Evolutionary conservation across 1,140 invertebrate genomes (phyloP).

Genomic region (Holotrichia oblita): DNA sequence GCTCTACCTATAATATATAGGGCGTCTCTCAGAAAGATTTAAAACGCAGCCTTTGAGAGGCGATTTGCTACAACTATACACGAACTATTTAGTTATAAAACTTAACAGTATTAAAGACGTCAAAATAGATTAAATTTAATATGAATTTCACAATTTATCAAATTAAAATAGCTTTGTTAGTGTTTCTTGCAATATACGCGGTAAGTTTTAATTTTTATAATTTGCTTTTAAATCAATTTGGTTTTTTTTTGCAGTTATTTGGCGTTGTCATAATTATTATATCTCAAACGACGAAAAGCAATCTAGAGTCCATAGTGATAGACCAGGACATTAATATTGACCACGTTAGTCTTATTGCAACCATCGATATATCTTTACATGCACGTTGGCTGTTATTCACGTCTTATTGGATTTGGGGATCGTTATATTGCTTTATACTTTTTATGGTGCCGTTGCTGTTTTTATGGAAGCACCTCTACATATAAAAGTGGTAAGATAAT

Average conservation of each 20-base stretch:
- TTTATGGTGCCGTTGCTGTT: neutral
- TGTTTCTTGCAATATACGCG: neutral
- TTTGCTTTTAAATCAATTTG: neutral
- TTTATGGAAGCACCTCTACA: neutral
- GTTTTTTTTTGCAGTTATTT: neutral
- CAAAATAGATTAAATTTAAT: too few relatives aligned
- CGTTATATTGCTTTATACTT: neutral
- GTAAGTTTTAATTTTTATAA: neutral
- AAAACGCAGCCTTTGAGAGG: too few relatives aligned
- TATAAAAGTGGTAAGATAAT: slow-evolving; percentile 13
- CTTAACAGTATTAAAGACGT: too few relatives aligned
- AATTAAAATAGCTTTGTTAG: neutral
- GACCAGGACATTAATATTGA: neutral
- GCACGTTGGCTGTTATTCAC: neutral
- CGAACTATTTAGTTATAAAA: too few relatives aligned
- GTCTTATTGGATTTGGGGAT: neutral
- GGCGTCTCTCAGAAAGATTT: too few relatives aligned
- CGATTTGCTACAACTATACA: too few relatives aligned
- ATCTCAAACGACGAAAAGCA: neutral
- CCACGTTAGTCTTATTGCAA: neutral
- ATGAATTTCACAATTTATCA: slow-evolving; percentile 24
- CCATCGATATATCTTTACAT: neutral
- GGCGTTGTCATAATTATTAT: neutral
- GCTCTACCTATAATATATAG: too few relatives aligned
- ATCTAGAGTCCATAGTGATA: neutral